Percentiles rank a stretch among this genome's conserved stretches.
Conservation (phyloP, 2,113 vertebrate genomes). For the Oncorhynchus masou region DNA sequence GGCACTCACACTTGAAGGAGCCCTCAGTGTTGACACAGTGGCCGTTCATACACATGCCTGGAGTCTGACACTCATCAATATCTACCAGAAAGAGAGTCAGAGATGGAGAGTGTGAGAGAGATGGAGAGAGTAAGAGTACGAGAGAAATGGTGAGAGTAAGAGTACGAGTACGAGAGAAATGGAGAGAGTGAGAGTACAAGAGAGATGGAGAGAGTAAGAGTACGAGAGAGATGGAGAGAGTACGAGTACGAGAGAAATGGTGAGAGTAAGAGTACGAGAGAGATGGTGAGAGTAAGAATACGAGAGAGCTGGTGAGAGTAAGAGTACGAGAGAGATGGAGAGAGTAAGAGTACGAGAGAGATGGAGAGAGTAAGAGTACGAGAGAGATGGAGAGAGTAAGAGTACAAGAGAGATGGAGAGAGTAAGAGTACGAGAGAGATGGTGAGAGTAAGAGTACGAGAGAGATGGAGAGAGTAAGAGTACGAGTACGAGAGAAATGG, state of each 20-base stretch:
- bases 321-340: too few species aligned
- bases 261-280: background rate
- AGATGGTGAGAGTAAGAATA: too few species aligned
- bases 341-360: background rate
- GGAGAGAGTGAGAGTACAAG: too few species aligned
- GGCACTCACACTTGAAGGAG: constrained; percentile 79
- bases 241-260: background rate
- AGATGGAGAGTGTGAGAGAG: background rate
- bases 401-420: too few species aligned
- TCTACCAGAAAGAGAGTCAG: constrained; percentile 50
- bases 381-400: background rate
- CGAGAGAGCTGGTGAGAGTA: background rate
- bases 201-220: too few species aligned
- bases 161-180: too few species aligned
- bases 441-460: too few species aligned
- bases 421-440: too few species aligned
- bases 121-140: background rate
- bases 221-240: background rate
- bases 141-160: too few species aligned
- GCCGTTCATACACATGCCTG: constrained; percentile 76
- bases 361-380: background rate
- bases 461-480: too few species aligned
- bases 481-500: too few species aligned
- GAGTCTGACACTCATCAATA: constrained; percentile 76
- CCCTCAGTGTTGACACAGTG: constrained; percentile 79